These are phyloP conservation scores for Psix sp. DNA, from an alignment of 1,140 invertebrate species.

Conservation along the genomic window DNA sequence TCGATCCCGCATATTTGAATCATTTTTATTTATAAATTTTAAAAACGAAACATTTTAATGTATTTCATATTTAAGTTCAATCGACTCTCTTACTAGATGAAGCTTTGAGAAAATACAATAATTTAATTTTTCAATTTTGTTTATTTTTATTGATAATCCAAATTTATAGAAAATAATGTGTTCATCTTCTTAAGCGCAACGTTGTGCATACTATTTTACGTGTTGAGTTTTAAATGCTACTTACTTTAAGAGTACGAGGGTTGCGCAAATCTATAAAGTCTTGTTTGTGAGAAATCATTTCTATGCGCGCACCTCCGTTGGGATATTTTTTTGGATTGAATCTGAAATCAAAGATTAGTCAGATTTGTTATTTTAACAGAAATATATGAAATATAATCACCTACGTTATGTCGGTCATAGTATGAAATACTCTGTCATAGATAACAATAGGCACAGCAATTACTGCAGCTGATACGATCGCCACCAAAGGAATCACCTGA, in stretches of 20 bases:
- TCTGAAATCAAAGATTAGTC: slow-evolving; percentile 8
- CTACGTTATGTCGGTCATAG: slow-evolving; percentile 73
- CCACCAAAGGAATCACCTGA: slow-evolving; percentile 69
- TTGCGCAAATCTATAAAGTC: slow-evolving; percentile 72
- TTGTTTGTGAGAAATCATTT: slow-evolving; percentile 65
- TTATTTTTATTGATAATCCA: too few species aligned
- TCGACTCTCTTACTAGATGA: too few species aligned
- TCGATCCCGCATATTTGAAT: too few species aligned
- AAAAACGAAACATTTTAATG: too few species aligned
- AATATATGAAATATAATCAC: slow-evolving; percentile 30
- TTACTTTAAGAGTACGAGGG: slow-evolving; percentile 74
- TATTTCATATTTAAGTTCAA: too few species aligned
- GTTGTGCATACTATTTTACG: slow-evolving; percentile 13
- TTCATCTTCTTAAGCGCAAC: background rate
- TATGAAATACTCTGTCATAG: slow-evolving; percentile 62
- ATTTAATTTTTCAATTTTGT: too few species aligned
- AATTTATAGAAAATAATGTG: too few species aligned
- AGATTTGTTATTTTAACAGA: background rate
- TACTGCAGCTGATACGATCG: slow-evolving; percentile 38
- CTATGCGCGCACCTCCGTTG: slow-evolving; percentile 3
- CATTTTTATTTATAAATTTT: too few species aligned
- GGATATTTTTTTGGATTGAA: background rate
- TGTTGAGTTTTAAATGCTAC: slow-evolving; percentile 33
- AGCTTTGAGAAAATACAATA: too few species aligned
- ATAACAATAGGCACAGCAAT: slow-evolving; percentile 37